Conservation (phyloP, 2,113 vertebrate species). For the Pyxicephalus adspersus region DNA sequence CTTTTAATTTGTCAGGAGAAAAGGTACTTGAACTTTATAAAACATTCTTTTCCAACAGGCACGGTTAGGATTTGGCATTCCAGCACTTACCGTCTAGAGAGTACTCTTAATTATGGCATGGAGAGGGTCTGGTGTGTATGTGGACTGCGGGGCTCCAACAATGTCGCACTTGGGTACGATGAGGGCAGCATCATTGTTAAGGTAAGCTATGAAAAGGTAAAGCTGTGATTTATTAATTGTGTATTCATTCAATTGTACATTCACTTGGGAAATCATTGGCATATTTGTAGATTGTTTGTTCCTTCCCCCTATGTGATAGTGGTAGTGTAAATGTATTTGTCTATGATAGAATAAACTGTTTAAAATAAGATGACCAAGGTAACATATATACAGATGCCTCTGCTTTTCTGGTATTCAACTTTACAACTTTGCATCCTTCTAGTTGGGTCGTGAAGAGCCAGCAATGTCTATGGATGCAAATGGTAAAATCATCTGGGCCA, state of each 20-base stretch:
- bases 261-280: neutral
- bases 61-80: conserved; percentile 98
- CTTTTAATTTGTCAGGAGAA: too few relatives aligned
- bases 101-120: conserved; percentile 97
- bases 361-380: too few relatives aligned
- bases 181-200: conserved; percentile 99
- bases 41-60: conserved; percentile 68
- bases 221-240: neutral
- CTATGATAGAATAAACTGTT: too few relatives aligned
- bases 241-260: neutral
- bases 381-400: too few relatives aligned
- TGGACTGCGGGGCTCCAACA: conserved; percentile 94
- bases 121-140: conserved; percentile 97
- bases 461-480: conserved; percentile 99
- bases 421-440: neutral
- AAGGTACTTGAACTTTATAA: too few relatives aligned
- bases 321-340: too few relatives aligned
- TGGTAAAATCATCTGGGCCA: conserved; percentile 98
- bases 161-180: conserved; percentile 93
- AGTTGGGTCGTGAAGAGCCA: conserved; percentile 97
- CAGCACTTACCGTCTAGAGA: conserved; percentile 95
- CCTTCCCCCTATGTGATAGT: too few relatives aligned
- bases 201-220: conserved; percentile 67
- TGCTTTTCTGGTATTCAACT: neutral
- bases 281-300: neutral